Conservation (phyloP, 2,888 invertebrate genomes). For the Drosophila mimetica region DNA sequence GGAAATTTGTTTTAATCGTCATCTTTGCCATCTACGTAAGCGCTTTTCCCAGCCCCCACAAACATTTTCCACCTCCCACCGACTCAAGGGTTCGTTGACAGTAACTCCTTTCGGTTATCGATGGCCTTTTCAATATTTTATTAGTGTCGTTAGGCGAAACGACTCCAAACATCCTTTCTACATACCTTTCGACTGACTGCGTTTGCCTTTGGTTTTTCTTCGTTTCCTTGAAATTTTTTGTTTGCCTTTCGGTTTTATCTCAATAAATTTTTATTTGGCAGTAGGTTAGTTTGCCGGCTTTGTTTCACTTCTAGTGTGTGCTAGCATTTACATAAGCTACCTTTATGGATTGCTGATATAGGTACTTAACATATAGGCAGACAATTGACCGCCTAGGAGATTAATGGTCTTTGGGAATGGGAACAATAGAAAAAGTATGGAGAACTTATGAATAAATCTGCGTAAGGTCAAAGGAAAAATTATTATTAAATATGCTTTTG, state of each 20-base stretch:
- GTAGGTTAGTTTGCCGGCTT: slow-evolving; percentile 21
- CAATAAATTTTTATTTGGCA: slow-evolving; percentile 71
- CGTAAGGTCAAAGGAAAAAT: too few relatives aligned
- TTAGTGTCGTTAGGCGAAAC: slow-evolving; percentile 71
- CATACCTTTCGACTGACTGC: slow-evolving; percentile 53
- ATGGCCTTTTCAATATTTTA: slow-evolving; percentile 79
- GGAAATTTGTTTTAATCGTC: slow-evolving; percentile 82
- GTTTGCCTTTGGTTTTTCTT: slow-evolving; percentile 11
- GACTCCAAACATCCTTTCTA: slow-evolving; percentile 52
- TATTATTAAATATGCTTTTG: neutral
- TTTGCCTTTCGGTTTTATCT: slow-evolving; percentile 38
- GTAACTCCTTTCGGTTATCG: slow-evolving; percentile 72
- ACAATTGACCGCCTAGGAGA: slow-evolving; percentile 46
- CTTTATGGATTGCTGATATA: slow-evolving; percentile 5
- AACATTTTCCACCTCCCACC: neutral
- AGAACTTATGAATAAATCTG: neutral
- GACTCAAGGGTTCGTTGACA: slow-evolving; percentile 70
- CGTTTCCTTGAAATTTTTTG: neutral
- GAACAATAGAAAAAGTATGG: neutral
- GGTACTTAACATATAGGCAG: slow-evolving; percentile 39
- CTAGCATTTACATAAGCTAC: slow-evolving; percentile 41
- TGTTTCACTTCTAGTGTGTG: slow-evolving; percentile 34
- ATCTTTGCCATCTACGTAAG: slow-evolving; percentile 79
- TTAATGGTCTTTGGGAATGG: slow-evolving; percentile 2
- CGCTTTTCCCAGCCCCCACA: slow-evolving; percentile 31